These are phyloP conservation scores for Bombyx huttoni DNA, from an alignment of 2,888 invertebrate species.

Conservation along the genomic window DNA sequence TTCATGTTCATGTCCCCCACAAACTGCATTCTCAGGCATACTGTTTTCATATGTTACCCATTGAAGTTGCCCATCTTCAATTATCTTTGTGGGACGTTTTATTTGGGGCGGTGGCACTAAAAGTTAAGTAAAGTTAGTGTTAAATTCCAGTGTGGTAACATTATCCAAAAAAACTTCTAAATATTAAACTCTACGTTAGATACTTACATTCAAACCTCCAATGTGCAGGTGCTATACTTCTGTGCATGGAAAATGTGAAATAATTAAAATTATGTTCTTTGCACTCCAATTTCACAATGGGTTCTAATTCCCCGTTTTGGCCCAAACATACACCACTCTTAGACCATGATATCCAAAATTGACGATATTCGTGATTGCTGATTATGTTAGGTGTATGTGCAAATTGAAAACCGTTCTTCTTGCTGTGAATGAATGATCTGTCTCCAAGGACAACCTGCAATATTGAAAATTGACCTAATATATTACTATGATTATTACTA, in stretches of 20 bases:
- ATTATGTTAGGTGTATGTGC: slow-evolving; percentile 53
- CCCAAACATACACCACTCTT: slow-evolving; percentile 45
- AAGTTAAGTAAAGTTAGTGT: slow-evolving; percentile 4
- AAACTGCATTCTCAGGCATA: slow-evolving; percentile 80
- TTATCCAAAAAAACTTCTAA: too few relatives aligned
- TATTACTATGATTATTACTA: too few relatives aligned
- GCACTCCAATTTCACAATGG: slow-evolving; percentile 15
- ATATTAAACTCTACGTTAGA: background rate
- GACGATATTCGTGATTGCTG: slow-evolving; percentile 40
- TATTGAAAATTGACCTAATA: too few relatives aligned
- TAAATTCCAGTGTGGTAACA: too few relatives aligned
- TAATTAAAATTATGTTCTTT: slow-evolving; percentile 21
- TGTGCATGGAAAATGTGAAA: slow-evolving; percentile 21
- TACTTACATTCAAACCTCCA: slow-evolving; percentile 40
- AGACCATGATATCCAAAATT: slow-evolving; percentile 66
- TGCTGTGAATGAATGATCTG: slow-evolving; percentile 21
- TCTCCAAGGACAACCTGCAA: slow-evolving; percentile 27
- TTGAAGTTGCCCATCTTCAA: slow-evolving; percentile 54
- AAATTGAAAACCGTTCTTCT: slow-evolving; percentile 10
- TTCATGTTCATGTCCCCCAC: slow-evolving; percentile 77
- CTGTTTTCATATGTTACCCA: slow-evolving; percentile 76
- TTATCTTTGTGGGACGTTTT: slow-evolving; percentile 15
- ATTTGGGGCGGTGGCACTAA: slow-evolving; percentile 25
- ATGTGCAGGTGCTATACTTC: slow-evolving; percentile 12
- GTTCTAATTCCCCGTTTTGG: slow-evolving; percentile 35